phyloP scores from a whole-genome alignment of 2,888 invertebrate species.

The Drosophila hamatofila region DNA sequence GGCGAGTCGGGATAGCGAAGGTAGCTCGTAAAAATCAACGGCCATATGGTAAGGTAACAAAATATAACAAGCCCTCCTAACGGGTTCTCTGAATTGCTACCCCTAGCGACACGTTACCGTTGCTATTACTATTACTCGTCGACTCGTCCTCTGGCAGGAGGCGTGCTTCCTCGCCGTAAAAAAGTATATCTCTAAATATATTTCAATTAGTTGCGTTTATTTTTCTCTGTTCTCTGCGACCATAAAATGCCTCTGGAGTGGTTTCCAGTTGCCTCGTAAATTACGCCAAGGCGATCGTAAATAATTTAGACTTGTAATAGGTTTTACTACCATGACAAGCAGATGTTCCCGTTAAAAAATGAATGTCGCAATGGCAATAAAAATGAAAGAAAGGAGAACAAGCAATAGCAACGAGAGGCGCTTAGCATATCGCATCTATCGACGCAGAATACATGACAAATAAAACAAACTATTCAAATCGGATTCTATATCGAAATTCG shows the following conservation, averaged over 20 bases:
- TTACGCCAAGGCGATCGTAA: conserved; percentile 70
- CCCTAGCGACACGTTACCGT: conserved; percentile 45
- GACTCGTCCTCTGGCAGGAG: conserved; percentile 10
- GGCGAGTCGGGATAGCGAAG: neutral
- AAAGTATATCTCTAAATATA: conserved; percentile 58
- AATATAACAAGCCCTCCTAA: conserved; percentile 72
- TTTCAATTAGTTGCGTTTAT: conserved; percentile 69
- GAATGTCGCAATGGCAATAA: conserved; percentile 21
- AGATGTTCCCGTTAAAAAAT: conserved; percentile 59
- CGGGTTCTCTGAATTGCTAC: conserved; percentile 38
- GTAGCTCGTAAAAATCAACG: conserved; percentile 72
- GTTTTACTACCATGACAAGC: conserved; percentile 39
- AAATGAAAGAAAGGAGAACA: neutral
- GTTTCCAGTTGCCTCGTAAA: conserved; percentile 72
- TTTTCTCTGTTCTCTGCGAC: conserved; percentile 46
- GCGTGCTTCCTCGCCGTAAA: conserved; percentile 63
- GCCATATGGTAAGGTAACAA: conserved; percentile 79
- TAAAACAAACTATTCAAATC: conserved; percentile 43
- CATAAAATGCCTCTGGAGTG: conserved; percentile 65
- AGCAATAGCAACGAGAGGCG: neutral
- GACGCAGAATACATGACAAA: neutral
- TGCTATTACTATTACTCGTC: conserved; percentile 34
- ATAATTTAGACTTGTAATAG: conserved; percentile 75
- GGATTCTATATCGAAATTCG: conserved; percentile 60
- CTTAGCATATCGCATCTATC: neutral